A percentile compares a stretch with the other conserved stretches of the same genome.
Conservation (phyloP, 2,113 vertebrate species). For the Forbesichthys papilliferus region DNA sequence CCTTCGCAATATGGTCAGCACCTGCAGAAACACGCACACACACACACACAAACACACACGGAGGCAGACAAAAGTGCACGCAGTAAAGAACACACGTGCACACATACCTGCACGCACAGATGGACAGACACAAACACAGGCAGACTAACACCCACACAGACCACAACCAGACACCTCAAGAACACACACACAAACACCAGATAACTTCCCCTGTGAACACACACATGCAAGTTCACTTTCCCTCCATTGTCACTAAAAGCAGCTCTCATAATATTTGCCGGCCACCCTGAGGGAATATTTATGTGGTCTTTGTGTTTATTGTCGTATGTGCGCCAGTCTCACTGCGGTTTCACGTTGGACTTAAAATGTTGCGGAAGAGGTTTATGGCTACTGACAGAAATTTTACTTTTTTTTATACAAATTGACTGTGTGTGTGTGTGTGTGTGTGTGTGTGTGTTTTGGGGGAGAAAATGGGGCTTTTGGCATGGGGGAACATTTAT, state of each 20-base stretch:
- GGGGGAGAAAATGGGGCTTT: too few relatives aligned
- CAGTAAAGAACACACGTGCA: neutral
- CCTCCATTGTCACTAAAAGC: constrained; percentile 44
- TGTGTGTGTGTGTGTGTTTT: constrained; percentile 15
- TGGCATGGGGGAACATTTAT: too few relatives aligned
- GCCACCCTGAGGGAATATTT: constrained; percentile 64
- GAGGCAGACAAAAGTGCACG: constrained; percentile 4
- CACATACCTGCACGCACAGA: neutral
- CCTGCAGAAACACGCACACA: constrained; percentile 53
- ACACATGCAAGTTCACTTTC: constrained; percentile 2
- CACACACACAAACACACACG: constrained; percentile 1
- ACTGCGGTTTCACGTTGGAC: constrained; percentile 35
- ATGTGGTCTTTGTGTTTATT: constrained; percentile 58
- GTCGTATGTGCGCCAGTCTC: constrained; percentile 32
- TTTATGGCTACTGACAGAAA: constrained; percentile 30
- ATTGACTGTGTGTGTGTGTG: constrained; percentile 19
- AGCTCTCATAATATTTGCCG: constrained; percentile 52
- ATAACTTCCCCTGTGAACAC: neutral
- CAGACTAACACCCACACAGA: neutral
- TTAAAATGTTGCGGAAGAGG: constrained; percentile 50
- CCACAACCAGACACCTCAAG: constrained; percentile 1
- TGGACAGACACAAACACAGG: neutral
- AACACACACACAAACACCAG: constrained; percentile 33
- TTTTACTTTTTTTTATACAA: constrained; percentile 2
- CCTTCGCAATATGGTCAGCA: constrained; percentile 65